Base-by-base conservation (phyloP, 2,797 vertebrate genomes). In the Bucorvus abyssinicus region DNA sequence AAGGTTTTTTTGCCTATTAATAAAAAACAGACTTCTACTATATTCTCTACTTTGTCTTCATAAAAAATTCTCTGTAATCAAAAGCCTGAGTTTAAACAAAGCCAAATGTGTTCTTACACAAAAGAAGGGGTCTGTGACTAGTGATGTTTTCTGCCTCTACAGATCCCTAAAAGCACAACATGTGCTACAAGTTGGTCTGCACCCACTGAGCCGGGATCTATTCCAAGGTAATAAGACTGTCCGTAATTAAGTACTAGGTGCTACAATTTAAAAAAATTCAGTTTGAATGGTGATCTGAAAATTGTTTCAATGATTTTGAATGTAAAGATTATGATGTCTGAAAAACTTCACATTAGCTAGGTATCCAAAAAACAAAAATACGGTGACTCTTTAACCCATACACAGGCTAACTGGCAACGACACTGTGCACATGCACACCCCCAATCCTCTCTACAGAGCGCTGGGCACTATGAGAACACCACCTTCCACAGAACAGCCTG, bases 41-140 rank as follows among this genome's bases (percentile, higher is more conserved):
- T 84, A 63, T 24, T 78, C 57, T 74, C 36, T 83, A 13, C 88
- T 94, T 87, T 67, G 30, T 64, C 47, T 87, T 91, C 49, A 73
- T 81, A 79, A 86, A 93, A 91, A 47, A 34, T 63, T 32, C 13
- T 83, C 44, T 59, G 75, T 85, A 91, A 93, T 55, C n/a, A 59
- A 87, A 70, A 34, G 21, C 57, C 11, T 27, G 77, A 56, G 71
- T 88, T 91, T 77, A 95, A 95, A 89, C 55, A 95, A 96, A 91
- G 70, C 50, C 36, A 68, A 40, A 34, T 67, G 52, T 64, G 34
- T 89, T 78, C 11, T 42, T 63, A 63, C 27, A 85, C 50, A 93
- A 78, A 91, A 93, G 64, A 89, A 42, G 20, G 45, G 18, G 70
- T 80, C 71, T 94, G 52, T 93, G 53, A 68, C 75, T 74, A 73